These are phyloP conservation scores for Phortica magna DNA, from an alignment of 2,888 invertebrate genomes.

Conservation along the genomic window DNA sequence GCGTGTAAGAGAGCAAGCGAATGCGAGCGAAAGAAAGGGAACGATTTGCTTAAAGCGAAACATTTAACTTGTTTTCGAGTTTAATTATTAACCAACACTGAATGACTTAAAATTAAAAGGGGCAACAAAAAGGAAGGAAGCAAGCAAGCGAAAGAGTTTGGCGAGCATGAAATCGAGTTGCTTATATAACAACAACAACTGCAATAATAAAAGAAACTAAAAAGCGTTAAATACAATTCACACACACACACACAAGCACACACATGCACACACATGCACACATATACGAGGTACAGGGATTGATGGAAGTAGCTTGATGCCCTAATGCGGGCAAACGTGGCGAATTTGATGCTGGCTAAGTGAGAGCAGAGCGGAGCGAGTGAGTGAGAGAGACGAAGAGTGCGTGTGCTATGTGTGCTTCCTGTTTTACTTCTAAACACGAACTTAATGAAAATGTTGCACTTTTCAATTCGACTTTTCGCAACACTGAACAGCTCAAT, in stretches of 20 bases:
- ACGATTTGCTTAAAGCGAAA: slow-evolving; percentile 1
- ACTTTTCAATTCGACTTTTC: slow-evolving; percentile 52
- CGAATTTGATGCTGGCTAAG: slow-evolving; percentile 32
- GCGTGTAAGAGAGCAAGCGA: neutral
- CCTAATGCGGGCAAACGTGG: slow-evolving; percentile 28
- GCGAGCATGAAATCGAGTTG: neutral
- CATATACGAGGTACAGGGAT: neutral
- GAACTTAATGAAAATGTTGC: slow-evolving; percentile 53
- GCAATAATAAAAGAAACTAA: slow-evolving; percentile 15
- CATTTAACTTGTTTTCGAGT: slow-evolving; percentile 42
- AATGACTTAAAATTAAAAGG: slow-evolving; percentile 43
- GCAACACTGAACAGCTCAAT: slow-evolving; percentile 51
- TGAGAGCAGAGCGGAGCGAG: neutral
- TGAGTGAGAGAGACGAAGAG: neutral
- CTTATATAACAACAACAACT: neutral
- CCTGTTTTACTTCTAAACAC: slow-evolving; percentile 11
- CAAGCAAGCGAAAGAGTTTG: neutral
- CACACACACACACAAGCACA: slow-evolving; percentile 26
- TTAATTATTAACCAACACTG: slow-evolving; percentile 53
- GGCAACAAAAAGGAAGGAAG: slow-evolving; percentile 14
- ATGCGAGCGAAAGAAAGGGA: neutral
- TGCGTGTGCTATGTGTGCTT: neutral
- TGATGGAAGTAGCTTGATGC: neutral
- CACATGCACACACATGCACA: neutral
- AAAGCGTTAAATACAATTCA: slow-evolving; percentile 46